phyloP scores from a whole-genome alignment of 2,797 vertebrate genomes.

The Cyclura pinguis region DNA sequence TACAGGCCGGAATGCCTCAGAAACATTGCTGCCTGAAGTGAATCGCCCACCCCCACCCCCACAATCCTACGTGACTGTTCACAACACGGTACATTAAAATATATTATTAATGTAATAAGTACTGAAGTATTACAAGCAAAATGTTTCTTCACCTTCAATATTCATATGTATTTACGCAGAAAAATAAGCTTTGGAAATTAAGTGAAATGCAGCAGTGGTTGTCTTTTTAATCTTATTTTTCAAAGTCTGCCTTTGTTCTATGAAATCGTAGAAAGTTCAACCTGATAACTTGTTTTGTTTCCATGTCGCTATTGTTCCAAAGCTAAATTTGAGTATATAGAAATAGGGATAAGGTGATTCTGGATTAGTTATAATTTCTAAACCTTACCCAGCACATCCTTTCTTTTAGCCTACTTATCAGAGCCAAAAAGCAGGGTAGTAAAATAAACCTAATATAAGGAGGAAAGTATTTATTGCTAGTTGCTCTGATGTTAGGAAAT shows the following conservation, averaged over 20 bases:
- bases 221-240: background rate
- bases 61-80: no score
- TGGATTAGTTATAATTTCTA: conserved; percentile 54
- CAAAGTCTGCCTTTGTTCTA: background rate
- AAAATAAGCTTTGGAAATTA: background rate
- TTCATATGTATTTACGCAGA: conserved; percentile 50
- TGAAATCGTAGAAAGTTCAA: background rate
- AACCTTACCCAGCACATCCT: conserved; percentile 28
- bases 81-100: conserved; percentile 68
- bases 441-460: conserved; percentile 57
- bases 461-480: conserved; percentile 65
- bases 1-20: no score
- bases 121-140: conserved; percentile 65
- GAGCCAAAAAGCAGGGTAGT: conserved; percentile 55
- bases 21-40: no score
- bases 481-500: conserved; percentile 57
- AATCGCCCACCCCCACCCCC: no score
- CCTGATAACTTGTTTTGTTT: rapidly evolving
- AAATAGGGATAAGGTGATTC: conserved; percentile 47
- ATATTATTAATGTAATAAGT: conserved; percentile 33
- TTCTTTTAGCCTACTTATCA: conserved; percentile 44
- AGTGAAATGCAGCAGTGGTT: background rate
- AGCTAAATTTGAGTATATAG: conserved; percentile 12
- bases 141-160: conserved; percentile 67
- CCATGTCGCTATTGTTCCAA: conserved; percentile 13